phyloP scores from a whole-genome alignment of 2,888 invertebrate species.

The Rhogogaster chlorosoma region DNA sequence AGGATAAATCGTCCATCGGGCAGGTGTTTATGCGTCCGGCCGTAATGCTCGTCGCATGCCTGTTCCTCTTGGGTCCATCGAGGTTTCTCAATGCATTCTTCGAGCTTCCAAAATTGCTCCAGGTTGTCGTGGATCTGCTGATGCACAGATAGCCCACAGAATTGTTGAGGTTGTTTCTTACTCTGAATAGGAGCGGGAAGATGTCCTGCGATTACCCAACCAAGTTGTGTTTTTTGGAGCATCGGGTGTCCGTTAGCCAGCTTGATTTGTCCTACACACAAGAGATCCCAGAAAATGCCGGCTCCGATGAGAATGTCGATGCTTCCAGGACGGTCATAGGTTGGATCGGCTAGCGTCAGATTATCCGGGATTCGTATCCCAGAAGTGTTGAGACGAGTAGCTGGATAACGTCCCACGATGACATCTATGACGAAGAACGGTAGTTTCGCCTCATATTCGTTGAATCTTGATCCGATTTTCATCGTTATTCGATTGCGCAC shows the following conservation, averaged over 20 bases:
- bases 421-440: slow-evolving; percentile 6
- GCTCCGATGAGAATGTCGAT: background rate
- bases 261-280: background rate
- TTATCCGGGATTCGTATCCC: background rate
- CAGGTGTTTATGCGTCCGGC: slow-evolving; percentile 46
- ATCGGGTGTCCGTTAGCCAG: background rate
- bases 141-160: background rate
- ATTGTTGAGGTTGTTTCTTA: background rate
- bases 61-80: slow-evolving; percentile 51
- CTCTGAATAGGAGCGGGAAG: background rate
- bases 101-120: slow-evolving; percentile 58
- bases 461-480: slow-evolving; percentile 23
- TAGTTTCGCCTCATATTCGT: background rate
- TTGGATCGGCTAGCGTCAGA: slow-evolving; percentile 5
- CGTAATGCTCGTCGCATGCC: slow-evolving; percentile 58
- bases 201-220: background rate
- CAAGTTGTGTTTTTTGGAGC: slow-evolving; percentile 17
- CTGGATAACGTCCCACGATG: background rate
- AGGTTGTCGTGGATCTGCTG: slow-evolving; percentile 52
- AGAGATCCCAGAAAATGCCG: background rate
- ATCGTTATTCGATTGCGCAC: background rate
- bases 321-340: background rate
- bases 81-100: slow-evolving; percentile 44
- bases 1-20: slow-evolving; percentile 56
- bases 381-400: background rate